Evolutionary conservation across 2,113 vertebrate genomes (phyloP).

Genomic region (Bos indicus): DNA sequence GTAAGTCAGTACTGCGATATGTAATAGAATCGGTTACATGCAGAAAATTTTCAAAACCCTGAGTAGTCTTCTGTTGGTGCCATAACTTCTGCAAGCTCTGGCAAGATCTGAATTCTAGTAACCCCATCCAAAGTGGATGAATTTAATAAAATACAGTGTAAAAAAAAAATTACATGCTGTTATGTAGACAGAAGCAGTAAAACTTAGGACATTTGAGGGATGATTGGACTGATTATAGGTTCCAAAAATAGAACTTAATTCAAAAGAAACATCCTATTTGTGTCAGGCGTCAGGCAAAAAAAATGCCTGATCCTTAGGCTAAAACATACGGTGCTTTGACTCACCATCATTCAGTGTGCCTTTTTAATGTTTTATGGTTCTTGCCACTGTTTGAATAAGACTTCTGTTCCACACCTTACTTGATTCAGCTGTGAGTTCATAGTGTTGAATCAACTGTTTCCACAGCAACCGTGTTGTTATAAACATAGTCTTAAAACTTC

Average conservation of each 20-base stretch:
- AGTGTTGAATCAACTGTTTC: conserved; percentile 47
- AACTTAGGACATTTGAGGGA: not conserved
- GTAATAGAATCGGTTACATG: not conserved
- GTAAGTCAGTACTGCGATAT: not conserved
- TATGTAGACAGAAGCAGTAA: not conserved
- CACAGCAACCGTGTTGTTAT: conserved; percentile 61
- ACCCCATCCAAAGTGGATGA: not conserved
- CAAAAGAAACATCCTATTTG: not conserved
- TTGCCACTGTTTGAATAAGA: conserved; percentile 58
- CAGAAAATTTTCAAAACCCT: not conserved
- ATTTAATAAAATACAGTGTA: not conserved
- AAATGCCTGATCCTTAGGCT: not conserved
- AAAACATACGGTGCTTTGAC: conserved; percentile 23
- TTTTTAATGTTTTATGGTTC: conserved; percentile 53
- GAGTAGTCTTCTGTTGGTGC: not conserved
- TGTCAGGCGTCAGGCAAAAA: conserved; percentile 4
- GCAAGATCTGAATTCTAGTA: too few relatives aligned
- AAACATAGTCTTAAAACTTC: conserved; percentile 38
- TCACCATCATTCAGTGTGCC: not conserved
- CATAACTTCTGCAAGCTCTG: not conserved
- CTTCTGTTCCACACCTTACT: conserved; percentile 45
- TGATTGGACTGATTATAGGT: not conserved
- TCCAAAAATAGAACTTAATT: conserved; percentile 33
- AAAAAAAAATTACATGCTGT: not conserved
- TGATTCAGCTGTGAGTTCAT: conserved; percentile 28